These are phyloP conservation scores for Python bivittatus DNA, from an alignment of 2,113 vertebrate genomes.

Conservation along the genomic window DNA sequence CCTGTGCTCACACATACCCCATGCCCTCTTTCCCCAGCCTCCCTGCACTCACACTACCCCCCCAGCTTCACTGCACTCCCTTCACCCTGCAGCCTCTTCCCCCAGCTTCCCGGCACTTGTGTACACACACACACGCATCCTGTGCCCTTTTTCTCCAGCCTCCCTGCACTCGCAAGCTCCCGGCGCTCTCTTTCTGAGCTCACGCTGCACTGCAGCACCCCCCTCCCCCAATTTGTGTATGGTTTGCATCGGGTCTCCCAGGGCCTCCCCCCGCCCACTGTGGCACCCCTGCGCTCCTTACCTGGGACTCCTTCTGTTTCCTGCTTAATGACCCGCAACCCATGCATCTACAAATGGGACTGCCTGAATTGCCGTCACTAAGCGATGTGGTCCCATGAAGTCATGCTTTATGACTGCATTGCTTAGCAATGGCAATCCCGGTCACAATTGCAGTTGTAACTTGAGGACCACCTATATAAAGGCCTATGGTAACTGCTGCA, in stretches of 20 bases:
- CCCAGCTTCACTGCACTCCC: no score
- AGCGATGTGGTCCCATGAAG: neutral
- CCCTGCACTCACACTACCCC: neutral
- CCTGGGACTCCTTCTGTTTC: neutral
- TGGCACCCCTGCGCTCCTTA: neutral
- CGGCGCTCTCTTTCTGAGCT: no score
- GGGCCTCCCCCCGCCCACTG: neutral
- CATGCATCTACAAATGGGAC: neutral
- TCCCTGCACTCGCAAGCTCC: no score
- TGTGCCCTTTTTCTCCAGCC: neutral
- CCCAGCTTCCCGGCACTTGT: neutral
- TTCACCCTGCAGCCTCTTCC: neutral
- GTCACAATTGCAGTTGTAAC: neutral
- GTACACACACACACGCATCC: neutral
- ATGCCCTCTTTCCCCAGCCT: neutral
- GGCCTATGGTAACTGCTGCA: neutral
- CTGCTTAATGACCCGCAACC: neutral
- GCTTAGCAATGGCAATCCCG: neutral
- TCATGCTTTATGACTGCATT: neutral
- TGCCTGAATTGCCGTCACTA: neutral
- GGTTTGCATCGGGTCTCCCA: neutral
- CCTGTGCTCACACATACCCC: neutral
- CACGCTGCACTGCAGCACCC: neutral
- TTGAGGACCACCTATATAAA: neutral
- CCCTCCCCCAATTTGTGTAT: neutral